Evolutionary conservation across 2,888 invertebrate species (phyloP), one percentile per base, ranked within the genome.

Genomic region (Drosophila macrospina): DNA sequence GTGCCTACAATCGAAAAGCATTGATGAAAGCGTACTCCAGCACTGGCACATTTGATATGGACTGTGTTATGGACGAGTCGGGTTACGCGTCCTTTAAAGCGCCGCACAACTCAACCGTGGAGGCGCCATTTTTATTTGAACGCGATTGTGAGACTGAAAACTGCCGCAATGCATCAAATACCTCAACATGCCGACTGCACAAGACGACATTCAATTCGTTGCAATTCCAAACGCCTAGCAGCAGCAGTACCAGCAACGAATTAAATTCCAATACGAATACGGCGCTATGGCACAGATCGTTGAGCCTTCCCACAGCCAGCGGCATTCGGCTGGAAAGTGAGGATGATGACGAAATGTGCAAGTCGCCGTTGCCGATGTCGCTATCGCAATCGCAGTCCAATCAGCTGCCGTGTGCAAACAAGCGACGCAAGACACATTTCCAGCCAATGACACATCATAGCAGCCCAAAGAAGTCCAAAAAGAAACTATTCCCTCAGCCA

Each of bases 401-500:
- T 39, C 74, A 73, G 15, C 48, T 28, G 4, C 64, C 63, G 3
- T 48, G 54, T 28, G 52, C 69, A 1, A 63, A 44, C 0, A 85
- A 85, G 20, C 72, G 85, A 0, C 74, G 80, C 3, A 85, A 85
- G 20, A 41, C 50, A 10, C 70, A 81, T 20, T 45, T 55, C 5
- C 70, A 69, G 50, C 36, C 51, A 0, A 36, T 56, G 34, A 26
- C 64, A n/a, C 63, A 69, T 20, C 88, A 87, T 61, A 71, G 62
- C 48, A 85, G 89, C 7, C 88, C 89, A 37, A 89, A 79, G 39
- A 89, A 82, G 28, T 89, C 88, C 0, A 85, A 85, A 8, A 85
- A 89, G 55, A 54, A 73, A 52, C 57, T 85, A 3, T 85, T 85
- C 34, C 76, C 85, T 0, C 71, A 62, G n/a, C 57, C 65, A 0